Percentiles rank a stretch among this genome's conserved stretches.
Conservation (phyloP, 2,797 vertebrate genomes). For the Coranthus polyacanthus region DNA sequence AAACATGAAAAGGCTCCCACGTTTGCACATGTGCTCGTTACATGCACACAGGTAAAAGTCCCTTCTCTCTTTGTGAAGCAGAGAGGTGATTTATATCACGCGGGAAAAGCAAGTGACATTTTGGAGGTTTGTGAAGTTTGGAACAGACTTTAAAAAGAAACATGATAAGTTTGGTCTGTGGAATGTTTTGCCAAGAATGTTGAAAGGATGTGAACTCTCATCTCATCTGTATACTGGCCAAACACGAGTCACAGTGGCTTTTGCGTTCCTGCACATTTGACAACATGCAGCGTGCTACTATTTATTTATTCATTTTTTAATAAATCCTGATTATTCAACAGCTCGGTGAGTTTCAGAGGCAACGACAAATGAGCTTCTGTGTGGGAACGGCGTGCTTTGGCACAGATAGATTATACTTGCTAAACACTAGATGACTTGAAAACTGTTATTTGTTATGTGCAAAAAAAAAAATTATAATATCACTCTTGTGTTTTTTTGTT, state of each 20-base stretch:
- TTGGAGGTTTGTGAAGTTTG: conserved; percentile 52
- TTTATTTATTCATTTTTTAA: too few species aligned
- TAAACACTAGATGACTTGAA: too few species aligned
- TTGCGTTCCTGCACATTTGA: conserved; percentile 43
- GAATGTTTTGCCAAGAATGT: conserved; percentile 68
- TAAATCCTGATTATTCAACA: too few species aligned
- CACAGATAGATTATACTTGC: too few species aligned
- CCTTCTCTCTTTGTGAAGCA: conserved; percentile 41
- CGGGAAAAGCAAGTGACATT: conserved; percentile 65
- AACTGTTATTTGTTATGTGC: too few species aligned
- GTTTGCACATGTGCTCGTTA: neutral
- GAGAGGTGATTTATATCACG: conserved; percentile 61
- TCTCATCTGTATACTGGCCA: conserved; percentile 44
- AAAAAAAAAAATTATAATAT: too few species aligned
- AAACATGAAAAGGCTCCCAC: too few species aligned
- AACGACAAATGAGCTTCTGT: too few species aligned
- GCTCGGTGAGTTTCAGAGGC: too few species aligned
- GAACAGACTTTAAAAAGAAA: conserved; percentile 64
- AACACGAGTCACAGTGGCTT: conserved; percentile 24
- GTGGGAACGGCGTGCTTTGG: too few species aligned
- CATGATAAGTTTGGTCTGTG: conserved; percentile 64
- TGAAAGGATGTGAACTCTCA: conserved; percentile 55
- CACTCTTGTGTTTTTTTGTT: too few species aligned
- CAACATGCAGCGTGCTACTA: conserved; percentile 23
- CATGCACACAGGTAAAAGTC: conserved; percentile 49